Conservation (phyloP, 2,797 vertebrate species). For the Clarias fuscus region DNA sequence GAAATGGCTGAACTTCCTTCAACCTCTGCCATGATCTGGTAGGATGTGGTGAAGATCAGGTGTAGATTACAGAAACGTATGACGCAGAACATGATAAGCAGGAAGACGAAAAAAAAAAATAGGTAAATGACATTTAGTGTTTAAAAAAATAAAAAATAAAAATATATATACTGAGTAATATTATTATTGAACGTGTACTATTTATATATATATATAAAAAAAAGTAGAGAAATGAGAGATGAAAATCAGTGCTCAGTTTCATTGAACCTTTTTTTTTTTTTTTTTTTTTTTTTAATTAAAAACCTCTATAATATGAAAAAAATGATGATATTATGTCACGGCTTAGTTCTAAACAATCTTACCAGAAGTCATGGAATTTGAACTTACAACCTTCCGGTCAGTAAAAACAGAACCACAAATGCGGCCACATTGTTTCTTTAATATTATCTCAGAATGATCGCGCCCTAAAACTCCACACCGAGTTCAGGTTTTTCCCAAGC, state of each 20-base stretch:
- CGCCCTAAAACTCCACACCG: background rate
- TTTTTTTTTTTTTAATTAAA: background rate
- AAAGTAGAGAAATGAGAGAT: too few species aligned
- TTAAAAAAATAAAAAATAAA: background rate
- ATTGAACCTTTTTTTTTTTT: background rate
- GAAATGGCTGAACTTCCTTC: background rate
- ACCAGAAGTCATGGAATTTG: background rate
- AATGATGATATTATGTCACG: background rate
- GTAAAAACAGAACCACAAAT: background rate
- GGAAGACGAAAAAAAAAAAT: background rate
- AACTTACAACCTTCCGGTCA: conserved; percentile 8
- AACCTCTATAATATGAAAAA: too few species aligned
- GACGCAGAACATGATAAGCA: background rate
- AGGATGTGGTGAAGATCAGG: background rate
- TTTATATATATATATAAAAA: too few species aligned
- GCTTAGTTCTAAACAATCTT: background rate
- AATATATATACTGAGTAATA: background rate
- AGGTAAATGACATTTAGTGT: too few species aligned
- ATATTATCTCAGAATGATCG: background rate
- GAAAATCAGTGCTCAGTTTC: background rate
- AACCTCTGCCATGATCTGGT: background rate
- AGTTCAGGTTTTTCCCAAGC: conserved; percentile 45
- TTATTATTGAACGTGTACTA: background rate
- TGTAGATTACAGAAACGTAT: background rate
- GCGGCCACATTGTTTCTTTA: background rate